Conservation (phyloP, 2,888 invertebrate species). For the Arge pagana region DNA sequence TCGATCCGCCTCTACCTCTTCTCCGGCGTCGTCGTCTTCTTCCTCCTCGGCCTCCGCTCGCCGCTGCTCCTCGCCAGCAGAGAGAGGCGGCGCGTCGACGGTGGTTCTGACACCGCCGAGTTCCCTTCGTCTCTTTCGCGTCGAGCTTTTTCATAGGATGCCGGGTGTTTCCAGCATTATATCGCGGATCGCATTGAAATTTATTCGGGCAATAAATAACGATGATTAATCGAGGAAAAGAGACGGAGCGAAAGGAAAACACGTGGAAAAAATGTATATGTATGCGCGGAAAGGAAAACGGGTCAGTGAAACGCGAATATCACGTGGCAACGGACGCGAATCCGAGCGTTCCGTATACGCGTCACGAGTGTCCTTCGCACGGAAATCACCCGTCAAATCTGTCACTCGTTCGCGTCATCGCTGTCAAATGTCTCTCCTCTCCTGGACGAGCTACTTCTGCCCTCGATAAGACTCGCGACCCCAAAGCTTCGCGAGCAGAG, state of each 20-base stretch:
- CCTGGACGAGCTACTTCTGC: too few relatives aligned
- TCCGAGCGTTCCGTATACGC: too few relatives aligned
- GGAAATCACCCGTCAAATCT: too few relatives aligned
- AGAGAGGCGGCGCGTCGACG: neutral
- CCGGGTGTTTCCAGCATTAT: constrained; percentile 10
- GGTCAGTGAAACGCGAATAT: neutral
- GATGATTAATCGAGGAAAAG: constrained; percentile 33
- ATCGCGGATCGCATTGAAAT: constrained; percentile 31
- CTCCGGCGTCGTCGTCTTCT: neutral
- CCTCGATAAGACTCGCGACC: too few relatives aligned
- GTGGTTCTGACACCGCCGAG: neutral
- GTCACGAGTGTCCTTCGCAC: too few relatives aligned
- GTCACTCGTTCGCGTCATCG: too few relatives aligned
- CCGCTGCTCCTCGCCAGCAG: neutral
- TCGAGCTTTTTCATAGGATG: neutral
- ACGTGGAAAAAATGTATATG: constrained; percentile 1
- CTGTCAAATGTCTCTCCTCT: too few relatives aligned
- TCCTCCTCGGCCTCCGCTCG: too few relatives aligned
- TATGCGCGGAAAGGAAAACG: neutral
- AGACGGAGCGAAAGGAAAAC: neutral
- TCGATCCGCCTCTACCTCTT: neutral
- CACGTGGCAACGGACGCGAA: neutral
- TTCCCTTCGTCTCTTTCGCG: constrained; percentile 2
- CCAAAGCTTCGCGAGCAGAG: too few relatives aligned
- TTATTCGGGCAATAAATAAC: constrained; percentile 40